Percentiles rank a stretch among this genome's conserved stretches.
Conservation (phyloP, 2,797 vertebrate species). For the Ceryle rudis region DNA sequence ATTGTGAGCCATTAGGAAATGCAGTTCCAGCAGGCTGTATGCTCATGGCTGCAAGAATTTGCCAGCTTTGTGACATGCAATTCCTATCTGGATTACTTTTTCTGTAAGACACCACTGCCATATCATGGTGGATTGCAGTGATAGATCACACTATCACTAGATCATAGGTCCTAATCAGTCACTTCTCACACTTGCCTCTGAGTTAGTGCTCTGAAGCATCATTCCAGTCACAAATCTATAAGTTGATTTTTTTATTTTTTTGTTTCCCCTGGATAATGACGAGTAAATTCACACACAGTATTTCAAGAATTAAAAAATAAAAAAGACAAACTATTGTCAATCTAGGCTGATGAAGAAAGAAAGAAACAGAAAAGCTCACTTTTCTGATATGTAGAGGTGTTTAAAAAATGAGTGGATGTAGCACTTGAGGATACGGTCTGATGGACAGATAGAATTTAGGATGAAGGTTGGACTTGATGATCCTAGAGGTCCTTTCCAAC, state of each 20-base stretch:
- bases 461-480: no score
- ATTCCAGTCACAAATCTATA: not conserved
- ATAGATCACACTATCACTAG: not conserved
- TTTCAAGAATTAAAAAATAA: not conserved
- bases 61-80: not conserved
- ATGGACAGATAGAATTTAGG: no score
- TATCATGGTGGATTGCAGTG: not conserved
- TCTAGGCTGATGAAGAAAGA: not conserved
- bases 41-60: not conserved
- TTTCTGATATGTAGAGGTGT: not conserved
- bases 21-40: not conserved
- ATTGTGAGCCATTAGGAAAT: not conserved
- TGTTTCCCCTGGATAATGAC: rapidly evolving
- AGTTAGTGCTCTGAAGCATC: not conserved
- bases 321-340: not conserved
- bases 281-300: not conserved
- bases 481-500: no score
- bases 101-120: not conserved
- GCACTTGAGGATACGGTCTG: no score
- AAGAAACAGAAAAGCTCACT: not conserved
- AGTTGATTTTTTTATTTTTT: not conserved
- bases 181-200: not conserved
- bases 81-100: not conserved
- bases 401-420: no score
- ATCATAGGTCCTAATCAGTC: not conserved